Conservation (phyloP, 2,113 vertebrate genomes). For the Chamaea fasciata region DNA sequence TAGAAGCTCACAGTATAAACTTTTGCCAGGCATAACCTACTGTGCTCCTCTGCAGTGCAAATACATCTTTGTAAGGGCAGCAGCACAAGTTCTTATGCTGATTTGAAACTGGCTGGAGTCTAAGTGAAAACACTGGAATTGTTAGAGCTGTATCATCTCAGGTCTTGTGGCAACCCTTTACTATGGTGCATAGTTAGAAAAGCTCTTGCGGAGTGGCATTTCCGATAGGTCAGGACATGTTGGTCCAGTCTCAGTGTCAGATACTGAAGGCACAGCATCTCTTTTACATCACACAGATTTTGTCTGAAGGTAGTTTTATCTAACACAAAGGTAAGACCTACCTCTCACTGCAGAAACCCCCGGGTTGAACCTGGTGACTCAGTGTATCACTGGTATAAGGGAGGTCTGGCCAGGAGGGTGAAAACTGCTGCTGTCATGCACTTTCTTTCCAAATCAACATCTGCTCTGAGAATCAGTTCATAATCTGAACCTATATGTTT, state of each 20-base stretch:
- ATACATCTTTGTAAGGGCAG: background rate
- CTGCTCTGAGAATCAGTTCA: background rate
- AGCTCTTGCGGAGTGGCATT: background rate
- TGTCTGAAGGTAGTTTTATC: background rate
- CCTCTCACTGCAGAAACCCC: background rate
- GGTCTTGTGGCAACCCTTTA: background rate
- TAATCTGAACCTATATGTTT: background rate
- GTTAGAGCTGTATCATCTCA: background rate
- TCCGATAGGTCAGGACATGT: background rate
- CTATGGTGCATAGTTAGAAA: fast-evolving
- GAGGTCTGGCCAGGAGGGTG: background rate
- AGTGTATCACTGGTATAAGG: background rate
- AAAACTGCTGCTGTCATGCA: background rate
- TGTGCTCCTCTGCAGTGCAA: background rate
- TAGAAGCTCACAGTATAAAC: background rate
- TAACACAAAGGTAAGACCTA: background rate
- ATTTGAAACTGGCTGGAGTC: background rate
- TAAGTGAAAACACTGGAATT: background rate
- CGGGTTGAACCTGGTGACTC: background rate
- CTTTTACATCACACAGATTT: background rate
- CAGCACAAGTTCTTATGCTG: background rate
- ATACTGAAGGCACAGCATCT: background rate
- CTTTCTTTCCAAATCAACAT: background rate
- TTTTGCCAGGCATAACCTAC: background rate
- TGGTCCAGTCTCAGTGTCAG: background rate